Conservation (phyloP, 2,888 invertebrate species). For the Piscicola geometra region DNA sequence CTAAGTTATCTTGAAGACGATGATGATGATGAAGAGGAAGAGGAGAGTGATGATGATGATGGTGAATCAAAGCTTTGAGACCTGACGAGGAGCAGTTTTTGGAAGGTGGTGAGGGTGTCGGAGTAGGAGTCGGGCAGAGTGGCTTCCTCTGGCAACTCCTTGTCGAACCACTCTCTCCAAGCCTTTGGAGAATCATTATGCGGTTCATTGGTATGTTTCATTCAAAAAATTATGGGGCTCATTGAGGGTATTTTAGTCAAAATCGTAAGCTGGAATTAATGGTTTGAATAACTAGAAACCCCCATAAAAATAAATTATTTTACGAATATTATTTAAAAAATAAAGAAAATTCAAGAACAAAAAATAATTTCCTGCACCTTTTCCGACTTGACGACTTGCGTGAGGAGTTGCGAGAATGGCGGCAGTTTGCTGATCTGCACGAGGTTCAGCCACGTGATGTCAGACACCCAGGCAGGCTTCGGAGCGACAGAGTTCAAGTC, state of each 20-base stretch:
- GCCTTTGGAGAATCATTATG: slow-evolving; percentile 52
- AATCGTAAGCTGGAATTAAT: no score
- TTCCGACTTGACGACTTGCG: slow-evolving; percentile 47
- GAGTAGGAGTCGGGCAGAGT: slow-evolving; percentile 56
- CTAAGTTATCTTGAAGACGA: no score
- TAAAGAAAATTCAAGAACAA: no score
- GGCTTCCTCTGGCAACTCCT: slow-evolving; percentile 56
- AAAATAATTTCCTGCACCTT: no score
- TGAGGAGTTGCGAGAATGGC: slow-evolving; percentile 56
- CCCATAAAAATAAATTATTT: no score
- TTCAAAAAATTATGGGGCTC: slow-evolving; percentile 43
- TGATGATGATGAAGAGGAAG: no score
- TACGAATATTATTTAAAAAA: no score
- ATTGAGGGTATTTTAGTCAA: no score
- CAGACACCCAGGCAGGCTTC: slow-evolving; percentile 56
- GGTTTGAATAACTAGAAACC: no score
- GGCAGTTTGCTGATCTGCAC: slow-evolving; percentile 56
- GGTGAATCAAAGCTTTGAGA: no score
- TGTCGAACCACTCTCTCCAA: slow-evolving; percentile 57
- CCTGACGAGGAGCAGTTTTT: slow-evolving; percentile 54
- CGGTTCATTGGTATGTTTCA: slow-evolving; percentile 38
- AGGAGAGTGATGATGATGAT: no score
- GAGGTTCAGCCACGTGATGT: slow-evolving; percentile 56
- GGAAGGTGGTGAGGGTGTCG: slow-evolving; percentile 54
- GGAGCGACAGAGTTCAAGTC: slow-evolving; percentile 56